Conservation (phyloP, 2,888 invertebrate genomes). For the Leptinotarsa juncta region DNA sequence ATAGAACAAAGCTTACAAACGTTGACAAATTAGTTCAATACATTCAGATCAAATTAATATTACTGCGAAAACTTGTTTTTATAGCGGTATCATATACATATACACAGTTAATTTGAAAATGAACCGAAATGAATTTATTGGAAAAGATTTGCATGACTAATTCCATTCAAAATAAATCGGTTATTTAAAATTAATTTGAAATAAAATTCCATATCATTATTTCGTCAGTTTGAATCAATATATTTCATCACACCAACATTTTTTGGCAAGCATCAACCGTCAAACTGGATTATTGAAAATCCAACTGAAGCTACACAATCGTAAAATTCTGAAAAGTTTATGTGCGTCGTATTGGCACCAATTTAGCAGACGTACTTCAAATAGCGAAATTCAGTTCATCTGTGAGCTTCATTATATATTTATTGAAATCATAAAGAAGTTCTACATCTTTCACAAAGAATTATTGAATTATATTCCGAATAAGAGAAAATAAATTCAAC, state of each 20-base stretch:
- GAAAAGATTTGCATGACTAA: too few relatives aligned
- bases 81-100: too few relatives aligned
- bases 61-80: too few relatives aligned
- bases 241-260: neutral
- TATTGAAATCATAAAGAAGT: slow-evolving; percentile 19
- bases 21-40: too few relatives aligned
- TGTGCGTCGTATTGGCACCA: slow-evolving; percentile 32
- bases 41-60: too few relatives aligned
- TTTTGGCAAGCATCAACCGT: slow-evolving; percentile 7
- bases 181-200: too few relatives aligned
- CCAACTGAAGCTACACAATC: slow-evolving; percentile 11
- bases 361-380: slow-evolving; percentile 36
- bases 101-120: too few relatives aligned
- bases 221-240: neutral
- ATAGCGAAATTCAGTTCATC: slow-evolving; percentile 35
- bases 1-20: too few relatives aligned
- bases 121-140: too few relatives aligned
- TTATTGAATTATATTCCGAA: too few relatives aligned
- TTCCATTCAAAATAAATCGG: too few relatives aligned
- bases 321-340: slow-evolving; percentile 19
- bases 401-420: slow-evolving; percentile 38
- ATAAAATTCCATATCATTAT: neutral
- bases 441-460: neutral
- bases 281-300: slow-evolving; percentile 21
- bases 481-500: too few relatives aligned